These are phyloP conservation scores for Polyodon spathula DNA, from an alignment of 2,113 vertebrate species.

Conservation along the genomic window DNA sequence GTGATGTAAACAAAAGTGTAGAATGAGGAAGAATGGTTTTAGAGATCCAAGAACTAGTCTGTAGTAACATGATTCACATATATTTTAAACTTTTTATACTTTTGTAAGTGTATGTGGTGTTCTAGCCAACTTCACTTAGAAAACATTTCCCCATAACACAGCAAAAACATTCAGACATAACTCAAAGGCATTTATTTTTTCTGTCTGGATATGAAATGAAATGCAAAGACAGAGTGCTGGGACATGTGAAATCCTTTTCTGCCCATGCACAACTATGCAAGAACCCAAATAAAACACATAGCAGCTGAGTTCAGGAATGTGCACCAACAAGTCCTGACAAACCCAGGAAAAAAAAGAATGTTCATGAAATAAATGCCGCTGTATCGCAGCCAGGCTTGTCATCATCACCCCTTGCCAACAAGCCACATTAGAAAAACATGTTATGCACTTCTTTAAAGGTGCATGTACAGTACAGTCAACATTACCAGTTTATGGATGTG, in stretches of 20 bases:
- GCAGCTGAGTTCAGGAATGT: slow-evolving; percentile 32
- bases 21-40: too few relatives aligned
- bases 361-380: slow-evolving; percentile 10
- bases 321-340: slow-evolving; percentile 28
- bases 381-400: slow-evolving; percentile 10
- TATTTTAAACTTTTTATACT: too few relatives aligned
- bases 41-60: too few relatives aligned
- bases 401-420: slow-evolving; percentile 4
- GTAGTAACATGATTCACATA: too few relatives aligned
- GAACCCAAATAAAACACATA: slow-evolving; percentile 12
- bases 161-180: background rate
- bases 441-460: background rate
- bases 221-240: background rate
- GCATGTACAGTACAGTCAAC: background rate
- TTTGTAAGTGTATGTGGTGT: too few relatives aligned
- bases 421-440: slow-evolving; percentile 10
- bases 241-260: slow-evolving; percentile 2
- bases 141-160: too few relatives aligned
- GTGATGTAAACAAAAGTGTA: too few relatives aligned
- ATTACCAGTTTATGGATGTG: background rate
- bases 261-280: background rate
- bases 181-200: background rate
- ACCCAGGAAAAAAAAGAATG: background rate
- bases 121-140: too few relatives aligned
- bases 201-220: background rate